Conservation (phyloP, 2,797 vertebrate genomes). For the Xenops minutus region DNA sequence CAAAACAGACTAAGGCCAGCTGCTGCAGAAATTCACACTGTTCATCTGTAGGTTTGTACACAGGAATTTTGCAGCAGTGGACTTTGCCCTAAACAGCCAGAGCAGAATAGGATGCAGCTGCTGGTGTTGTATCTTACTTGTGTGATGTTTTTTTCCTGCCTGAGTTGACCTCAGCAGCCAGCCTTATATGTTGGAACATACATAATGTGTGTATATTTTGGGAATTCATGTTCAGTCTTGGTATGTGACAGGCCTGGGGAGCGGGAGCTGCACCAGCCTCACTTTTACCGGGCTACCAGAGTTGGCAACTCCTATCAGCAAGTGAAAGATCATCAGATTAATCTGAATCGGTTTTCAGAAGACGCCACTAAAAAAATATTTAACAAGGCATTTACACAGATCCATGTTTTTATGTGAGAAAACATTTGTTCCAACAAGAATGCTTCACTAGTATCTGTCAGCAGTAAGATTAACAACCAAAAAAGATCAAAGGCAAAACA, state of each 20-base stretch:
- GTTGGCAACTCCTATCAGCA: background rate
- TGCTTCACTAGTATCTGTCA: background rate
- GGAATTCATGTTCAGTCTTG: background rate
- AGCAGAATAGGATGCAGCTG: background rate
- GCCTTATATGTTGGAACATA: background rate
- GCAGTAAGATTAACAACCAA: background rate
- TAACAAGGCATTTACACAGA: background rate
- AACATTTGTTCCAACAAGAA: background rate
- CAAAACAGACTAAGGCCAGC: background rate
- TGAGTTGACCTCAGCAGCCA: background rate
- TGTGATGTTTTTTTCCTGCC: background rate
- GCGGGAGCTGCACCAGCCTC: background rate
- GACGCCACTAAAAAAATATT: background rate
- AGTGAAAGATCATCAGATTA: background rate
- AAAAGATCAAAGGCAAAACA: background rate
- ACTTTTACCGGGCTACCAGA: background rate
- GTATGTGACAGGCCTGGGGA: background rate
- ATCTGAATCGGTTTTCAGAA: background rate
- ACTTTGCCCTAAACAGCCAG: background rate
- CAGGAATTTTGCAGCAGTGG: background rate
- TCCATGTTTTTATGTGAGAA: background rate
- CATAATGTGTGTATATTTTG: background rate
- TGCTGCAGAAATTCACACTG: background rate
- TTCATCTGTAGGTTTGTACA: background rate
- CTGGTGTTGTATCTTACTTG: background rate